Base-by-base conservation (phyloP, 2,888 invertebrate species). In the Sesamia inferens region DNA sequence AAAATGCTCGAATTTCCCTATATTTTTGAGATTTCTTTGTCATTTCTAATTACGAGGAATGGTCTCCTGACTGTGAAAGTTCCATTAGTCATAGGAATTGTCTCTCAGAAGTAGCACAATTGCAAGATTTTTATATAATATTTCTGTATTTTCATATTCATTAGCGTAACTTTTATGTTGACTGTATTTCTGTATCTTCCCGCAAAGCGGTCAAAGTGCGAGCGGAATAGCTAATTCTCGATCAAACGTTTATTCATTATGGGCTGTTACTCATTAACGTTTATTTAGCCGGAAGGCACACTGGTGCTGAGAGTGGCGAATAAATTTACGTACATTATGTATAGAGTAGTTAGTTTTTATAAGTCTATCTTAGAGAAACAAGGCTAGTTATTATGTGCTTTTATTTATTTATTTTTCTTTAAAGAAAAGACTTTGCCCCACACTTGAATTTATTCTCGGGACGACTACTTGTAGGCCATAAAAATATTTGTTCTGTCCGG, bases 231-330 rank as follows among this genome's bases (percentile, higher is more conserved):
- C 87, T 87, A 89, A 87, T 88, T 90, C 85, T 85, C 88, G 87
- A 90, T 91, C 89, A 87, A 86, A 84, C 85, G 84, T 88, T 90
- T 88, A 90, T 90, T 90, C 88, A 89, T 88, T 89, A 88, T 85
- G 77, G 82, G 63, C 81, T 82, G 84, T 80, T 79, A 80, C 86
- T 88, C 88, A 89, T 90, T 90, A 89, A 88, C 89, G 90, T 92
- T 90, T 89, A 90, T 90, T 87, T 88, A 78, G 82, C 68, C 67
- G 59, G 73, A 81, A 72, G 85, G 90, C 89, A 90, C 83, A 88
- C 85, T 44, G 86, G 1, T 57, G 14, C 47, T 51, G 55, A 73
- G 83, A 70, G 59, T 71, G 70, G 76, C 54, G 75, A 84, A 80
- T 80, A 84, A 71, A 81, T 78, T 79, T 82, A 59, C 73, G 42